Evolutionary conservation across 2,797 vertebrate species (phyloP), one percentile per base, ranked within the genome.

Genomic region (Helarctos malayanus): DNA sequence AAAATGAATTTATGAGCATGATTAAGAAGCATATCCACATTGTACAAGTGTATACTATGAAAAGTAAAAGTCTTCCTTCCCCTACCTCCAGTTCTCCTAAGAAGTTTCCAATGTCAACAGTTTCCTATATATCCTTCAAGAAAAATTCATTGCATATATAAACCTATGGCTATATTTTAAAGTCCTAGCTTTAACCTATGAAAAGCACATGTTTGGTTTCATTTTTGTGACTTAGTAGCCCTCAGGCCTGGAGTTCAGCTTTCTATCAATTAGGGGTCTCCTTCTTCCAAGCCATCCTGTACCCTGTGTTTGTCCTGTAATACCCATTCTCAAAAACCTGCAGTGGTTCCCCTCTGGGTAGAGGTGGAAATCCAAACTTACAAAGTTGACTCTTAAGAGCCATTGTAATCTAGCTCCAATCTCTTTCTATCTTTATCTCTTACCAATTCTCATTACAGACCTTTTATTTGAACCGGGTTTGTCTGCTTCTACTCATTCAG

Each of bases 151-250:
- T 59, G 23, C n/a, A 19, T 23, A 10, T 57, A 7, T 73, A 38
- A 96, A 41, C 38, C 32, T n/a, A 65, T 81, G 78, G 25, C 21
- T 29, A 29, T 57, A 80, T 92, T 92, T 91, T 83, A 59, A 96
- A 94, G 54, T 73, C 59, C 49, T 63, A 59, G 52, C 21, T 94
- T 97, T 68, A 84, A 83, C 38, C 57, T 68, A 94, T 12, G 21
- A 71, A 73, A 11, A 35, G 14, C 54, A 59, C 3, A 4, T 38
- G 11, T 54, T 90, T 80, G 76, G 12, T 57, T 87, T 92, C 19
- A 49, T 54, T 52, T 94, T 71, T 69, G 45, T 68, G 38, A n/a
- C 52, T 61, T 69, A 61, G 49, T 83, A 59, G 32, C 27, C 45
- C 56, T 63, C 49, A 79, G 49, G 27, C 27, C 32, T 80, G 35